A percentile compares a stretch with the other conserved stretches of the same genome.
Evolutionary conservation across 2,113 vertebrate species (phyloP).

Genomic region (Hiodon tergisus): DNA sequence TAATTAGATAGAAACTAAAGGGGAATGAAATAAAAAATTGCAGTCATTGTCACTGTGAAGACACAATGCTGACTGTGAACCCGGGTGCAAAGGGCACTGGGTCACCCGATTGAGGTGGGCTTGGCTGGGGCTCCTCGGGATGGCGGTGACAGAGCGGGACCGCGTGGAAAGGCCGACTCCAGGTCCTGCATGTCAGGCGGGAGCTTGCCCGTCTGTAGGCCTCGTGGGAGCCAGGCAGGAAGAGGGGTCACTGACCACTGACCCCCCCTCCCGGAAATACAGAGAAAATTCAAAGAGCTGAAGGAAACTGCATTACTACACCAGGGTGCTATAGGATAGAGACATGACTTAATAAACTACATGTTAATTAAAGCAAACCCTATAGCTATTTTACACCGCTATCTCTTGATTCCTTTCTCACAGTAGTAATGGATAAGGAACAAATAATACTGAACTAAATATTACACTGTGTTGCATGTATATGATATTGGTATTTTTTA

Average conservation of each 20-base stretch:
- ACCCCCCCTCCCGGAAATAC: background rate
- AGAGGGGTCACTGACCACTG: background rate
- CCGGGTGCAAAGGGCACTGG: background rate
- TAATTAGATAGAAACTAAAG: background rate
- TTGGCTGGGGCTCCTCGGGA: background rate
- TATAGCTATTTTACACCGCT: no score
- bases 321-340: background rate
- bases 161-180: background rate
- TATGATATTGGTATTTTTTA: no score
- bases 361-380: no score
- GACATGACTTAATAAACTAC: background rate
- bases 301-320: background rate
- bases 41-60: background rate
- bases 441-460: no score
- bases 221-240: background rate
- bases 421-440: no score
- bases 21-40: background rate
- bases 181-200: background rate
- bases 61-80: background rate
- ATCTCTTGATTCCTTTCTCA: no score
- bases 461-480: no score
- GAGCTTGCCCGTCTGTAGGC: background rate
- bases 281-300: background rate
- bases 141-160: background rate
- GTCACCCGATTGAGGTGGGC: background rate